Percentiles rank a stretch among this genome's conserved stretches.
Conservation (phyloP, 2,797 vertebrate species). For the Eupleurogrammus muticus region DNA sequence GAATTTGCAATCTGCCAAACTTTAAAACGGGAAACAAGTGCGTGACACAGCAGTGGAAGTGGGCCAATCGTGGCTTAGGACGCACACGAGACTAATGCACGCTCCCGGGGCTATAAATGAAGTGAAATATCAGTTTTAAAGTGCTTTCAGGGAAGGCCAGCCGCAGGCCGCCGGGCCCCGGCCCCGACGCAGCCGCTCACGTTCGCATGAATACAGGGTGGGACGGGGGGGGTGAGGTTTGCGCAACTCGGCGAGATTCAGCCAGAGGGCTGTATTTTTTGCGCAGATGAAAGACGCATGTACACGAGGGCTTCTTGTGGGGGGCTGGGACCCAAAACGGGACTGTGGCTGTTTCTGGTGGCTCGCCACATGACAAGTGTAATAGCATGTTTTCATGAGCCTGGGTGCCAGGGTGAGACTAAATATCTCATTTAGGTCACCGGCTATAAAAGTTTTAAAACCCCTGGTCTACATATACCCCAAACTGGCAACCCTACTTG, state of each 20-base stretch:
- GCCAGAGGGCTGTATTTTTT: slow-evolving; percentile 49
- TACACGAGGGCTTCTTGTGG: slow-evolving; percentile 42
- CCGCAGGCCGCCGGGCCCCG: slow-evolving; percentile 17
- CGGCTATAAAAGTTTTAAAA: slow-evolving; percentile 76
- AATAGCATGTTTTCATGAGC: slow-evolving; percentile 74
- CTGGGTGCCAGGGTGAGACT: slow-evolving; percentile 72
- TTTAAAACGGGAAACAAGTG: slow-evolving; percentile 43
- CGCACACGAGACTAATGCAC: slow-evolving; percentile 37
- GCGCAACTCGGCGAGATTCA: slow-evolving; percentile 33
- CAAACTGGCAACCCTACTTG: slow-evolving; percentile 63
- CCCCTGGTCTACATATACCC: slow-evolving; percentile 68
- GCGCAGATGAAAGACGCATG: slow-evolving; percentile 54
- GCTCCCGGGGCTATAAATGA: slow-evolving; percentile 37
- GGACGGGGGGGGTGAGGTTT: slow-evolving; percentile 48
- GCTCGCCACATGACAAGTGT: slow-evolving; percentile 74
- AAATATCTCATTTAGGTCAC: slow-evolving; percentile 79
- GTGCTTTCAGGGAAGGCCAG: slow-evolving; percentile 34
- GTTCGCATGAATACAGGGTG: slow-evolving; percentile 46
- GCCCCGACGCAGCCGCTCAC: slow-evolving; percentile 14
- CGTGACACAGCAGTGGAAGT: slow-evolving; percentile 66
- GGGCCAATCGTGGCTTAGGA: slow-evolving; percentile 62
- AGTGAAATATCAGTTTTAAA: slow-evolving; percentile 35
- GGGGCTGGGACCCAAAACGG: slow-evolving; percentile 64
- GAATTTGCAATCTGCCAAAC: slow-evolving; percentile 60
- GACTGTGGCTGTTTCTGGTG: slow-evolving; percentile 67